phyloP scores from a whole-genome alignment of 2,113 vertebrate species.

The Piaya cayana region DNA sequence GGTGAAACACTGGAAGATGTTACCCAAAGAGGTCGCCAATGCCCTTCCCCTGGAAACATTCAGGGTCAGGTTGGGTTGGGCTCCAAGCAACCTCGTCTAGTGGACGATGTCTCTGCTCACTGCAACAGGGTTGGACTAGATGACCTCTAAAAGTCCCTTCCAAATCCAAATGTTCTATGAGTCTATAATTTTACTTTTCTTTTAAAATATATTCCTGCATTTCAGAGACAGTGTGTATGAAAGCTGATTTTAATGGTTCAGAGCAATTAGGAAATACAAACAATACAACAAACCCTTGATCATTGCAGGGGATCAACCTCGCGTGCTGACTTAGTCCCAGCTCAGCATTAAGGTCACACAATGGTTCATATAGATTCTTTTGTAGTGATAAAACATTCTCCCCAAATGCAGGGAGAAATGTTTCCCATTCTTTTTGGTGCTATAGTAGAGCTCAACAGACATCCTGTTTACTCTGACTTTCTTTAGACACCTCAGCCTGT shows the following conservation, averaged over 20 bases:
- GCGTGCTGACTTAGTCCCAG: background rate
- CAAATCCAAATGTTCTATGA: no score
- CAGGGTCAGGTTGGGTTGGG: no score
- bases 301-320: background rate
- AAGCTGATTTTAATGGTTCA: background rate
- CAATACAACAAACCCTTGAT: background rate
- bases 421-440: background rate
- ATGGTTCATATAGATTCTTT: background rate
- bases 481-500: background rate
- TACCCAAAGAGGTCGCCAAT: no score
- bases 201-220: background rate
- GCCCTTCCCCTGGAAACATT: no score
- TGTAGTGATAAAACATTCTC: background rate
- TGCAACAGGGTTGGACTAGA: no score
- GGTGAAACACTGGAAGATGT: no score
- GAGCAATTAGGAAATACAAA: background rate
- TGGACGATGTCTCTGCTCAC: no score
- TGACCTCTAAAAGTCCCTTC: no score
- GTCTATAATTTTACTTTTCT: background rate
- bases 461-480: background rate
- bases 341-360: background rate
- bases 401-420: background rate
- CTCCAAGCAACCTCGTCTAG: no score
- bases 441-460: background rate
- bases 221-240: background rate